Percentiles rank a stretch among this genome's conserved stretches.
Evolutionary conservation across 2,888 invertebrate species (phyloP).

Genomic region (Thera britannica): DNA sequence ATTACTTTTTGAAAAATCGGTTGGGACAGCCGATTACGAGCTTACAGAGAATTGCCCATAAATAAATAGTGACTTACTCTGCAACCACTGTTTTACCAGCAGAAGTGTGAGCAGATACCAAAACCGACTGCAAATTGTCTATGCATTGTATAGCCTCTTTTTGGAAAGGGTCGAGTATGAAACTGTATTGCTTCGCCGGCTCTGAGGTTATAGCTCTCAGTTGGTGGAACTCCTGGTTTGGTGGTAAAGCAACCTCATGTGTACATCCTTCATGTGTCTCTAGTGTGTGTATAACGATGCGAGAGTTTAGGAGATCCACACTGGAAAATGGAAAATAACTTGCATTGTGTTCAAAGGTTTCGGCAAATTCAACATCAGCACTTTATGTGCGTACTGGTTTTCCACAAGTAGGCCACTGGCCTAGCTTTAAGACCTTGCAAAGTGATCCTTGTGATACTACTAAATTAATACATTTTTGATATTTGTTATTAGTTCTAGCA

Average conservation of each 20-base stretch:
- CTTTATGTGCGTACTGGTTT: too few species aligned
- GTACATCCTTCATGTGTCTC: slow-evolving; percentile 97
- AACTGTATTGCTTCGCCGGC: slow-evolving; percentile 96
- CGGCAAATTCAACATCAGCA: too few species aligned
- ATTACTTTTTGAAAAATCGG: too few species aligned
- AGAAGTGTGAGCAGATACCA: slow-evolving; percentile 99
- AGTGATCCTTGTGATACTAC: too few species aligned
- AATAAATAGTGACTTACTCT: slow-evolving; percentile 87
- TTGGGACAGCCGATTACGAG: too few species aligned
- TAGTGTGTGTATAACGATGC: slow-evolving; percentile 94
- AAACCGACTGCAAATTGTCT: slow-evolving; percentile 98
- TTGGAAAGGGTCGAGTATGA: slow-evolving; percentile 98
- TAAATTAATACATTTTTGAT: too few species aligned
- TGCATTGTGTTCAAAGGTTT: neutral
- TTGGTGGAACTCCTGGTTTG: slow-evolving; percentile 90
- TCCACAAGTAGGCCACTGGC: too few species aligned
- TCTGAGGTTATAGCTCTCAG: slow-evolving; percentile 84
- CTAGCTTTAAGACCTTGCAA: too few species aligned
- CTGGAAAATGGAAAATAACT: slow-evolving; percentile 68
- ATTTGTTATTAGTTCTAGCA: too few species aligned
- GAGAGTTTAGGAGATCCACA: slow-evolving; percentile 89
- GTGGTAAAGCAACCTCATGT: slow-evolving; percentile 98
- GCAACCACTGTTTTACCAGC: slow-evolving; percentile 99
- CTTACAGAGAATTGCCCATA: neutral
- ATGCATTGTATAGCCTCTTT: slow-evolving; percentile 98